phyloP scores from a whole-genome alignment of 2,888 invertebrate genomes.

The Cerastoderma edule region DNA sequence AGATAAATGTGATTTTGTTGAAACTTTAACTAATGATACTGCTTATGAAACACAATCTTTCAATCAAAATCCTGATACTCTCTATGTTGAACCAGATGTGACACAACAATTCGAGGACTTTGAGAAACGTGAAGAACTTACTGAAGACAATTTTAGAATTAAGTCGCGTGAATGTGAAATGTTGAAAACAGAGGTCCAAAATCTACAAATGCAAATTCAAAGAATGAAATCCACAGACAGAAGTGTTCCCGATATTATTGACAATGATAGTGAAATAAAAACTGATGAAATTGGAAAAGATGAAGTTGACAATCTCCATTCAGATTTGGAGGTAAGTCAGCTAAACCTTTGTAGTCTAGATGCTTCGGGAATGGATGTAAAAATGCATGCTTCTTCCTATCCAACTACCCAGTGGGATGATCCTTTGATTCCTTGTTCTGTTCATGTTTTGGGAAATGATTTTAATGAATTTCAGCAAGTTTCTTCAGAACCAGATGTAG shows the following conservation, averaged over 20 bases:
- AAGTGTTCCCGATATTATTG: background rate
- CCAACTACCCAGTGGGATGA: slow-evolving; percentile 42
- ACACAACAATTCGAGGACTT: background rate
- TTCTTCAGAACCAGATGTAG: background rate
- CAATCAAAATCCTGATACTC: background rate
- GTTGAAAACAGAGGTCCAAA: background rate
- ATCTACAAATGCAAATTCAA: slow-evolving; percentile 6
- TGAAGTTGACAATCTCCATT: background rate
- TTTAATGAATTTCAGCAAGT: slow-evolving; percentile 11
- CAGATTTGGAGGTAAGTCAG: slow-evolving; percentile 52
- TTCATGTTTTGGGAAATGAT: slow-evolving; percentile 30
- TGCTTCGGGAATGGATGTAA: slow-evolving; percentile 58
- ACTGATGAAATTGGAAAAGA: background rate
- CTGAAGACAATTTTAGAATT: background rate
- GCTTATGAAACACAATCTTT: slow-evolving; percentile 19
- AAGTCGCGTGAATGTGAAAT: slow-evolving; percentile 3
- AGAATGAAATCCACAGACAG: background rate
- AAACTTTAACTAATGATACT: slow-evolving; percentile 22
- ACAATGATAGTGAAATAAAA: background rate
- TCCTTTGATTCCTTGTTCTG: slow-evolving; percentile 26
- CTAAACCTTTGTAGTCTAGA: slow-evolving; percentile 32
- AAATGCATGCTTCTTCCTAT: slow-evolving; percentile 63
- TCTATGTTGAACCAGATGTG: background rate
- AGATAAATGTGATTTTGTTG: background rate
- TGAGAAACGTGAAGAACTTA: background rate